phyloP scores from a whole-genome alignment of 2,888 invertebrate genomes.

The Euproctis similis region DNA sequence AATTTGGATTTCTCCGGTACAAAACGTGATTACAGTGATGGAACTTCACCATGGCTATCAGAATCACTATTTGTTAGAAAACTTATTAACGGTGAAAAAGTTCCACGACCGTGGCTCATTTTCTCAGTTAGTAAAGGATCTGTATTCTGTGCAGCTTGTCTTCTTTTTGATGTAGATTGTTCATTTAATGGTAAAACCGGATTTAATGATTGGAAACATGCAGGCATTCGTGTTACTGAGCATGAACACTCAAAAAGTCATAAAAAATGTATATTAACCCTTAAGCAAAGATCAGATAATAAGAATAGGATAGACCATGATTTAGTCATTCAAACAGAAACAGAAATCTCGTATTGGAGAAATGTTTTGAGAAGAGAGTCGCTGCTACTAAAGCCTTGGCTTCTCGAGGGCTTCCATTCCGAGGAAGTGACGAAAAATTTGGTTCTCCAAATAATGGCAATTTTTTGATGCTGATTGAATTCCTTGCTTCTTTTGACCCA shows the following conservation, averaged over 20 bases:
- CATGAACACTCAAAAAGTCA: constrained; percentile 21
- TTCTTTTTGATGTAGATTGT: constrained; percentile 7
- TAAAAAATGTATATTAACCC: neutral
- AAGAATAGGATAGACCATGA: neutral
- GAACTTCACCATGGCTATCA: neutral
- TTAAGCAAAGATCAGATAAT: neutral
- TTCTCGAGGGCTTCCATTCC: constrained; percentile 1
- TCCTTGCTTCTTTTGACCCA: neutral
- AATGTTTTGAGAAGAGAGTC: constrained; percentile 1
- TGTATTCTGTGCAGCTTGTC: constrained; percentile 13
- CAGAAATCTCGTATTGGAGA: constrained; percentile 1
- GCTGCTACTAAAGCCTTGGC: neutral
- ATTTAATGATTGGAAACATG: constrained; percentile 23
- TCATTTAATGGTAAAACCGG: constrained; percentile 4
- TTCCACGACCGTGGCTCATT: constrained; percentile 5
- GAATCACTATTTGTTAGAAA: neutral
- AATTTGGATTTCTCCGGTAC: neutral
- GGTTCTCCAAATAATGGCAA: neutral
- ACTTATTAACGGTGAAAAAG: neutral
- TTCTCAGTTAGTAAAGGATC: constrained; percentile 4
- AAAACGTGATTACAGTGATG: neutral
- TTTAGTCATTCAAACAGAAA: neutral
- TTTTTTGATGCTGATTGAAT: neutral
- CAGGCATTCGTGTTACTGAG: constrained; percentile 6
- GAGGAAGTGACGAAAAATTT: constrained; percentile 1